These are phyloP conservation scores for Orchesella flavescens DNA, from an alignment of 2,888 invertebrate genomes.

Conservation along the genomic window DNA sequence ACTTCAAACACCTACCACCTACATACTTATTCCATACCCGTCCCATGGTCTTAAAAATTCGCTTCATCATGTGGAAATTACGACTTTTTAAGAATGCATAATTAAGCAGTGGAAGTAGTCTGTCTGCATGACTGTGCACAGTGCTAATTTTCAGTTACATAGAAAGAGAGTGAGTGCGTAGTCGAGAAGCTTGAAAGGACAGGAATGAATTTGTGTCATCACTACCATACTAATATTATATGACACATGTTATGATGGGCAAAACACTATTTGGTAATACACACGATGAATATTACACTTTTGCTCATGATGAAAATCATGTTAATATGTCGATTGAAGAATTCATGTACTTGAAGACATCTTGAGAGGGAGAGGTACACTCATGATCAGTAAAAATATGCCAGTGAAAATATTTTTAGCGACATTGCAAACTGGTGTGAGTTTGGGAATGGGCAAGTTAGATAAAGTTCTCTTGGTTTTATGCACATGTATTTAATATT, in stretches of 20 bases:
- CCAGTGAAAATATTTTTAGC: conserved; percentile 26
- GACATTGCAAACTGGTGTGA: conserved; percentile 17
- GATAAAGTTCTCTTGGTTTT: too few relatives aligned
- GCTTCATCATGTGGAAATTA: conserved; percentile 53
- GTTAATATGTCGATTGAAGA: too few relatives aligned
- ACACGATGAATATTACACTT: neutral
- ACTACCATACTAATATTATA: neutral
- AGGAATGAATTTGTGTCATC: neutral
- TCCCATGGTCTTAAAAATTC: conserved; percentile 23
- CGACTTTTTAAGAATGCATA: conserved; percentile 46
- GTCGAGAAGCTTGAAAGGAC: neutral
- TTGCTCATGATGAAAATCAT: neutral
- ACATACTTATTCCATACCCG: neutral
- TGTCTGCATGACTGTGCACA: neutral
- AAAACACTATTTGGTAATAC: neutral
- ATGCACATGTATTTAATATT: neutral
- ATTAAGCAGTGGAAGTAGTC: conserved; percentile 24
- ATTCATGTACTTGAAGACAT: neutral
- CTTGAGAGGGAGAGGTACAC: neutral
- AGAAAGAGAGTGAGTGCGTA: neutral
- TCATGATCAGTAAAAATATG: neutral
- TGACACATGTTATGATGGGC: neutral
- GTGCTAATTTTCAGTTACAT: neutral
- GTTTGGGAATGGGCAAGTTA: too few relatives aligned
- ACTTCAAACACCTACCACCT: conserved; percentile 24